Percentiles rank a stretch among this genome's conserved stretches.
phyloP scores from a whole-genome alignment of 2,113 vertebrate species.

The Oreochromis aureus region DNA sequence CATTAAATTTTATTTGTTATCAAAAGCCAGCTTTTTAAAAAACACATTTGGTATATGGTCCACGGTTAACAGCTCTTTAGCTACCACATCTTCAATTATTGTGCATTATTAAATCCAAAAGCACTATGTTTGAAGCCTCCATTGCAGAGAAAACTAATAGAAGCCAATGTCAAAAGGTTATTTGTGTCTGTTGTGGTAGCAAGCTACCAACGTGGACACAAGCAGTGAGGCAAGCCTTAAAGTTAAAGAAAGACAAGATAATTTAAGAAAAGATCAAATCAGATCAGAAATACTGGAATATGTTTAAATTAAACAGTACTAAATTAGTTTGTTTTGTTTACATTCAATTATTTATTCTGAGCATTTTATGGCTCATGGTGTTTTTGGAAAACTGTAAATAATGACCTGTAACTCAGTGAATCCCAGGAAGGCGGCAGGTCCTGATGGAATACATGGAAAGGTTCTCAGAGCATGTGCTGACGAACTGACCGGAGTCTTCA shows the following conservation, averaged over 20 bases:
- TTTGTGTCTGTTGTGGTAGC: not conserved
- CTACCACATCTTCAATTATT: not conserved
- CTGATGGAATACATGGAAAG: no score
- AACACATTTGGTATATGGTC: not conserved
- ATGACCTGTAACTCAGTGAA: not conserved
- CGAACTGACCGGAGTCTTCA: no score
- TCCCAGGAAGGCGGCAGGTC: no score
- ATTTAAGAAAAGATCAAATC: not conserved
- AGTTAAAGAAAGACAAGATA: not conserved
- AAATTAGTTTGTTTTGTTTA: not conserved
- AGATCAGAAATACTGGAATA: not conserved
- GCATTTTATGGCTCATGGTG: not conserved
- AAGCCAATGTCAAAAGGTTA: not conserved
- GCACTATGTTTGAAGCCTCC: not conserved
- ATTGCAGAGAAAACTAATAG: not conserved
- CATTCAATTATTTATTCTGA: not conserved
- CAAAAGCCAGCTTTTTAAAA: not conserved
- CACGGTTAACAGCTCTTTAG: not conserved
- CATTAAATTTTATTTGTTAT: not conserved
- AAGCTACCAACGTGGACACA: not conserved
- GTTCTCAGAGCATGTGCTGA: no score
- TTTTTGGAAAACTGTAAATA: not conserved
- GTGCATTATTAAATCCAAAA: not conserved
- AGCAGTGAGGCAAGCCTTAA: not conserved
- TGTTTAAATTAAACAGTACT: not conserved